Conservation (phyloP, 2,797 vertebrate species). For the Tragelaphus oryx region DNA sequence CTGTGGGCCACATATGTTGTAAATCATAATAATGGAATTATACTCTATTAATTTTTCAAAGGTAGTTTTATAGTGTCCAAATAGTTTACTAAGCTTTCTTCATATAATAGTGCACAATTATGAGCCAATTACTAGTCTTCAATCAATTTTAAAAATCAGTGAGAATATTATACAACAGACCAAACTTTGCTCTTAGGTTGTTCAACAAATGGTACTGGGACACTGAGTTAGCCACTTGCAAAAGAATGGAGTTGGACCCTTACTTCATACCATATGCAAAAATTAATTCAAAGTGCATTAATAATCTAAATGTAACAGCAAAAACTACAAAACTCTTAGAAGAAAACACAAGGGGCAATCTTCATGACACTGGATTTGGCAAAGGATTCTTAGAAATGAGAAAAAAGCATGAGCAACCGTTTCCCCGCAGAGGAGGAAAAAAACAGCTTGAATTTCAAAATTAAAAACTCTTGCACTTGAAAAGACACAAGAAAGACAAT, state of each 20-base stretch:
- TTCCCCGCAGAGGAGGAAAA: background rate
- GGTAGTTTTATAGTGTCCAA: background rate
- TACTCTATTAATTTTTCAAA: conserved; percentile 13
- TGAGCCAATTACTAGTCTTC: background rate
- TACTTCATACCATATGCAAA: background rate
- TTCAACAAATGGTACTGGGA: background rate
- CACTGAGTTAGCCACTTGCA: background rate
- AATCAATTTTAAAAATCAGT: background rate
- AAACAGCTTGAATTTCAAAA: background rate
- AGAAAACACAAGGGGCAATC: background rate
- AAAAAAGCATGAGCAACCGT: background rate
- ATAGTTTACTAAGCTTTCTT: conserved; percentile 20
- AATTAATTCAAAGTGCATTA: conserved; percentile 1
- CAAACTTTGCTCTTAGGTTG: background rate
- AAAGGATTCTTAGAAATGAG: background rate
- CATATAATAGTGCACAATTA: background rate
- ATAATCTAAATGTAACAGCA: background rate
- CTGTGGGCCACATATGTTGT: background rate
- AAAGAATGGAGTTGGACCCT: background rate
- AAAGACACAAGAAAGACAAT: background rate
- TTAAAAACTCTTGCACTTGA: background rate
- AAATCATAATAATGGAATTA: conserved; percentile 7
- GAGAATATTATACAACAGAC: background rate
- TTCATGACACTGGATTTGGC: background rate
- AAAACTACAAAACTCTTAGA: conserved; percentile 18